phyloP scores from a whole-genome alignment of 2,888 invertebrate genomes.

The Gortyna flavago region DNA sequence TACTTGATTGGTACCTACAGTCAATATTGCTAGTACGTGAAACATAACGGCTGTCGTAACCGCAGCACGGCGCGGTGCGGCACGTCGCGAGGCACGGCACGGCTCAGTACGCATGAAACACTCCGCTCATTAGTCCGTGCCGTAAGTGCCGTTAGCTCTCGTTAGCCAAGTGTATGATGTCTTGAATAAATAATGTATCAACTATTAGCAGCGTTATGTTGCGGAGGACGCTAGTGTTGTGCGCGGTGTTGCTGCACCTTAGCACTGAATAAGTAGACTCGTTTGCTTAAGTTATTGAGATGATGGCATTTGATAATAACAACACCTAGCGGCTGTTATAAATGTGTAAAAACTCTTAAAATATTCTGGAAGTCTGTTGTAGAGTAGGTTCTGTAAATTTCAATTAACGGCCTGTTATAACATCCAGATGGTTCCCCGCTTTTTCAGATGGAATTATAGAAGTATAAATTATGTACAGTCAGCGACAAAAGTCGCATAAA shows the following conservation, averaged over 20 bases:
- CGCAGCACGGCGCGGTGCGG: conserved; percentile 31
- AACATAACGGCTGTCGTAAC: conserved; percentile 58
- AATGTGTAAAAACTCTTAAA: too few species aligned
- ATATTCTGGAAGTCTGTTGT: not conserved
- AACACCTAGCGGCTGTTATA: not conserved
- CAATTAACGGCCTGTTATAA: not conserved
- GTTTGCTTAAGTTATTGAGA: conserved; percentile 1
- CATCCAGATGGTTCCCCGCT: not conserved
- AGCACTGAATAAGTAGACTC: conserved; percentile 11
- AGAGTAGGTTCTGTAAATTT: not conserved
- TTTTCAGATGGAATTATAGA: not conserved
- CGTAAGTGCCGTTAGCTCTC: conserved; percentile 52
- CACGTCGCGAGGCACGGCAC: conserved; percentile 24
- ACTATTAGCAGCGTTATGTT: conserved; percentile 38
- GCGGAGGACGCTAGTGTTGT: conserved; percentile 29
- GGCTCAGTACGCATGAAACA: conserved; percentile 53
- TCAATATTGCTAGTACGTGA: conserved; percentile 9
- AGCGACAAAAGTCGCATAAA: not conserved
- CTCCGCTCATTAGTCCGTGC: conserved; percentile 60
- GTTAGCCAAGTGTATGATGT: conserved; percentile 65
- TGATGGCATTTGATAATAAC: not conserved
- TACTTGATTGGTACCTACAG: conserved; percentile 1
- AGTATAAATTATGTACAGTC: not conserved
- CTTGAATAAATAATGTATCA: conserved; percentile 61
- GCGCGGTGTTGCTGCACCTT: conserved; percentile 11